Base-by-base conservation (phyloP, 2,113 vertebrate genomes). In the Phylloscopus trochiloides region DNA sequence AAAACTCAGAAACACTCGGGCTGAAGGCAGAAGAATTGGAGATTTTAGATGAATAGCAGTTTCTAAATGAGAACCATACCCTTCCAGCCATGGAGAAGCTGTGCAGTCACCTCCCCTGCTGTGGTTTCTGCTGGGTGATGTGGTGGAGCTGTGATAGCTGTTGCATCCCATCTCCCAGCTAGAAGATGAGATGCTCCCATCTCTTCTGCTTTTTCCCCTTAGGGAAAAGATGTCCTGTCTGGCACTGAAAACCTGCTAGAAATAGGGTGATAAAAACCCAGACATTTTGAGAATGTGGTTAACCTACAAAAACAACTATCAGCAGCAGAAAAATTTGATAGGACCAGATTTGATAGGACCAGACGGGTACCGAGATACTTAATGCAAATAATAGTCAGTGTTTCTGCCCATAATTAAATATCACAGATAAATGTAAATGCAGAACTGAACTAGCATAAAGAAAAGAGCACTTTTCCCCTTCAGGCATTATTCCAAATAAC, bases 1-100 rank as follows among this genome's bases (percentile, higher is more conserved):
- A 62, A 75, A 94, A 36, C 95, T 90, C 92, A 94, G 71, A 91
- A 96, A 91, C 87, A 48, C 78, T 93, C 77, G 59, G 0, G 19
- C 70, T 74, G 43, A 66, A 81, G 81, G 51, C 73, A 74, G 24
- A 40, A 72, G 75, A 93, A 51, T 55, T 70, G 34, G 85, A 74
- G 88, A 71, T 86, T 86, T 73, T 17, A 94, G 73, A 88, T 38
- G 78, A 97, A 80, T 38, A 54, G 76, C 65, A 50, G 72, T 63
- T 94, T 73, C 73, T 51, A 95, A 97, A 96, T 94, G 78, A 96
- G 95, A 96, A 95, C 77, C 92, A 93, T 80, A 61, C 54, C 52
- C 75, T 90, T 31, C 43, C 68, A 72, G 91, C 84, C 90, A 85
- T 0, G 52, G 91, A 22, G 29, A 43, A 89, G 71, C 91, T 34